Evolutionary conservation across 2,113 vertebrate species (phyloP).

Genomic region (western clawed frog (Xenopus tropicalis)): DNA sequence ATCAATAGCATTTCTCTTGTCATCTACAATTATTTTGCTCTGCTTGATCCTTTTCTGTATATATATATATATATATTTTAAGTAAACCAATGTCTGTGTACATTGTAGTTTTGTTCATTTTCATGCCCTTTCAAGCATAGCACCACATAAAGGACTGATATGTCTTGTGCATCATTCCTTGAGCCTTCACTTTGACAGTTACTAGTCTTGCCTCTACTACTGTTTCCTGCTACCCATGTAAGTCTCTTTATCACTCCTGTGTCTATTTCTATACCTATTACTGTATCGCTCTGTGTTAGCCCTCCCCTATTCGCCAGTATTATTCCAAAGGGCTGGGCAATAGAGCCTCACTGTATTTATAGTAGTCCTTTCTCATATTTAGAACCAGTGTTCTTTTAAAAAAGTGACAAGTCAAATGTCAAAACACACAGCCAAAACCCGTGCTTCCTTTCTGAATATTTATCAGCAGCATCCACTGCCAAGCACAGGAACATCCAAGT

Average conservation of each 20-base stretch:
- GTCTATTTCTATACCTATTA: not conserved
- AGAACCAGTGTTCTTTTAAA: slow-evolving; percentile 22
- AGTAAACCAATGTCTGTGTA: too few species aligned
- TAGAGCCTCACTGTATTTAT: not conserved
- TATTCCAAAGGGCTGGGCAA: not conserved
- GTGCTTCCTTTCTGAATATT: slow-evolving; percentile 29
- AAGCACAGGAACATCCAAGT: slow-evolving; percentile 40
- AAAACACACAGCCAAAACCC: slow-evolving; percentile 35
- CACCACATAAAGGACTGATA: too few species aligned
- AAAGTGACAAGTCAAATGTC: slow-evolving; percentile 42
- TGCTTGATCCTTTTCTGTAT: too few species aligned
- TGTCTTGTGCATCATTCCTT: too few species aligned
- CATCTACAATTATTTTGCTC: too few species aligned
- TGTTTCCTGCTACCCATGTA: not conserved
- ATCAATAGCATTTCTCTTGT: too few species aligned
- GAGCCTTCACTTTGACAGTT: too few species aligned
- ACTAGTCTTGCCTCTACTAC: not conserved
- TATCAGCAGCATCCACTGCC: slow-evolving; percentile 35
- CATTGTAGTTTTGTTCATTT: too few species aligned
- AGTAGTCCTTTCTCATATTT: slow-evolving; percentile 5
- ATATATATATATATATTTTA: too few species aligned
- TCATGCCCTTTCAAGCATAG: too few species aligned
- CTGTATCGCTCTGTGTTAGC: not conserved
- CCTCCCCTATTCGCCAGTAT: not conserved
- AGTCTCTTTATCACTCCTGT: not conserved